Evolutionary conservation across 2,888 invertebrate species (phyloP), one percentile per base, ranked within the genome.

Genomic region (Parnassius mnemosyne): DNA sequence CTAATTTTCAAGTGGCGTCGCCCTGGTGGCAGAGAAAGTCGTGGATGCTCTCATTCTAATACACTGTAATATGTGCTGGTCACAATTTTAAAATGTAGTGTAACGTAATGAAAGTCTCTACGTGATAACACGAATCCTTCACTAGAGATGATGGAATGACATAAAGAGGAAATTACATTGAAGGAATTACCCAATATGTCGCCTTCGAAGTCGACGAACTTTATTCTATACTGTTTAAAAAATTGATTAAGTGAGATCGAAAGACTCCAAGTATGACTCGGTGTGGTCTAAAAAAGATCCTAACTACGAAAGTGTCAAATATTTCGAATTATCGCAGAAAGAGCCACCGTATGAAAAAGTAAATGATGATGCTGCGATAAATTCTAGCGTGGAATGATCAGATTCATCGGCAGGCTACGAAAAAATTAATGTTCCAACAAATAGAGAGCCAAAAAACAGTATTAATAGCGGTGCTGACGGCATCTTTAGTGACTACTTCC

Each of bases 231-330:
- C 34, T 34, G 34, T 34, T 34, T 25, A 25, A 25, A 25, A 3
- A 3, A 25, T 3, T 3, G 25, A n/a, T n/a, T n/a, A n/a, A n/a
- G 93, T 95, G 78, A 76, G 87, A 20, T 88, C 87, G 13, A 87
- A 77, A 62, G 78, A 75, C 51, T 88, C 92, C 0, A 93, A 93
- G 75, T 94, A 93, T 69, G 94, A 94, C 68, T 93, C 93, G 13
- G 93, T 94, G 1, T 85, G 85, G 66, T 92, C 92, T 10, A 77
- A 84, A 70, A 92, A 92, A 54, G 95, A 96, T 88, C 96, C 96
- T 0, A 96, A 96, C 79, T 96, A 96, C 74, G 96, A 96, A 79
- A 96, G 95, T 68, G 96, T 96, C 0, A 95, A 95, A 69, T 96
- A 95, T 82, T 92, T 94, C 72, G 94, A 94, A 65, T 78, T 93